Conservation (phyloP, 2,797 vertebrate genomes). For the Acestrorhynchus altus region DNA sequence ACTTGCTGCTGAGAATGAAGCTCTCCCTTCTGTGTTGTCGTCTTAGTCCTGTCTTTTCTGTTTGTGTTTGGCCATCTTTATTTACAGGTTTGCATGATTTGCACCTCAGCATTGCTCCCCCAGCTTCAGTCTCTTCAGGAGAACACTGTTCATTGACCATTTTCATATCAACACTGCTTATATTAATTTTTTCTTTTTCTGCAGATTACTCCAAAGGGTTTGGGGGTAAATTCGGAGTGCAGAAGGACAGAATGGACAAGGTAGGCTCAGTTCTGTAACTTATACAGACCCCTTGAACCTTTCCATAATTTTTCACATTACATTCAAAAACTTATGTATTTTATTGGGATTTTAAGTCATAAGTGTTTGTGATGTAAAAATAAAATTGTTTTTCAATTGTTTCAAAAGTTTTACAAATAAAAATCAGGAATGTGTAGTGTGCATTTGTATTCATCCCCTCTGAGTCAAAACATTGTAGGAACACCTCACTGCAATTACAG, state of each 20-base stretch:
- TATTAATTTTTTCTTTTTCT: constrained; percentile 17
- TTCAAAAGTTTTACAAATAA: no score
- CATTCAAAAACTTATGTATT: no score
- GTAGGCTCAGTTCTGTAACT: constrained; percentile 52
- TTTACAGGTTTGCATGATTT: constrained; percentile 66
- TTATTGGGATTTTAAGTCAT: no score
- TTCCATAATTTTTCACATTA: no score
- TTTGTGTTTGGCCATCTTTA: constrained; percentile 26
- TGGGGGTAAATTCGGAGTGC: constrained; percentile 94
- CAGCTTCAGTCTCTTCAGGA: neutral
- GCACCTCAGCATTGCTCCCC: constrained; percentile 20
- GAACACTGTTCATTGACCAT: neutral
- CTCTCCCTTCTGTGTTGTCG: neutral
- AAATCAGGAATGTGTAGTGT: no score
- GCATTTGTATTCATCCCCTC: no score
- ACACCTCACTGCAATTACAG: no score
- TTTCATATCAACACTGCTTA: constrained; percentile 12
- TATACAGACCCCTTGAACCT: no score
- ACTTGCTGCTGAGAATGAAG: constrained; percentile 11
- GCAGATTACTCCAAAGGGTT: constrained; percentile 95
- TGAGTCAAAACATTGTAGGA: no score
- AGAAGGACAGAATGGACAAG: constrained; percentile 94
- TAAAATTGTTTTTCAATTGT: no score
- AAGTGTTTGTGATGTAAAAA: no score
- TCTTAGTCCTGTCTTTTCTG: neutral